Base-by-base conservation (phyloP, 2,797 vertebrate species). In the Hydrophis major region DNA sequence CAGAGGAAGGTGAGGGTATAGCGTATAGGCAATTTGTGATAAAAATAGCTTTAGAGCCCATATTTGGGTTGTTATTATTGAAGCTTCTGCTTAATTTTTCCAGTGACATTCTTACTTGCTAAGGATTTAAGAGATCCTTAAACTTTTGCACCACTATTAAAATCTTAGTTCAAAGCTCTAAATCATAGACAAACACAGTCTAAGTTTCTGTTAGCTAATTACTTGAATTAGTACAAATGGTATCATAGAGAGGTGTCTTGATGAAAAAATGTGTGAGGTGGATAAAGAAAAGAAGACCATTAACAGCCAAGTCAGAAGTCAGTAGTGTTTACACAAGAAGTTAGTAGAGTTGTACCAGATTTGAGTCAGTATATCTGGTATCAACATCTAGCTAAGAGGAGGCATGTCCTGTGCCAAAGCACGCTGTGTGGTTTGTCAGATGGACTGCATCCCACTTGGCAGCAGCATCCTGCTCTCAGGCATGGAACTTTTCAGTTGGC, bases 401-500 rank as follows among this genome's bases (percentile, higher is more conserved):
- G 92, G 86, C 63, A 93, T n/a, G 90, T 89, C 91, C 94, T 89
- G 93, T 90, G 88, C 93, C 91, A 94, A 93, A 86, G 92, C 66
- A 93, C 20, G 92, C 94, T 95, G 78, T 96, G 91, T 92, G 95
- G 93, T 55, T 96, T 95, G 94, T 94, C 95, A 95, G 94, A 95
- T 28, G 94, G 88, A 18, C 37, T 95, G 6, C 90, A 61, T 94
- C 94, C 83, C 27, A 57, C 92, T 93, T 94, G 91, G 57, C 55
- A 94, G 0, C 90, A 93, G 87, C 89, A 50, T 63, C 8, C 0
- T 86, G 94, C 94, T 92, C 92, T 86, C 59, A 95, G n/a, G 6
- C 37, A 55, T 53, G 37, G 60, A 94, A 78, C 18, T 14, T 14
- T 86, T 53, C 87, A 86, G 91, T 66, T 87, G 86, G 74, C 20